These are phyloP conservation scores for Harpalus rufipes DNA, from an alignment of 2,888 invertebrate species.

Conservation along the genomic window DNA sequence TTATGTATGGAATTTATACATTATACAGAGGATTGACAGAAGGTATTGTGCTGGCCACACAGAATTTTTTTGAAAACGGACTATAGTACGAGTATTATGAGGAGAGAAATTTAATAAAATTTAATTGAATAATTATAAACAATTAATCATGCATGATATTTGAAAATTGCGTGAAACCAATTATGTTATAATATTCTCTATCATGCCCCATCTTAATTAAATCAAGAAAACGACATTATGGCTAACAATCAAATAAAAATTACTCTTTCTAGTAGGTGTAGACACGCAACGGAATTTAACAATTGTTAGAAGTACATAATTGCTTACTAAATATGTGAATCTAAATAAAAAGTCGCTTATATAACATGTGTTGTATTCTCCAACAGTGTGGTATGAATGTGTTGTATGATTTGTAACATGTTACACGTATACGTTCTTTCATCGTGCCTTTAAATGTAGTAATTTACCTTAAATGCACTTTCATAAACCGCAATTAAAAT, in stretches of 20 bases:
- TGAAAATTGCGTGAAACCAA: neutral
- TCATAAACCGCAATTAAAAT: conserved; percentile 49
- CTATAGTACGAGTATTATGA: no score
- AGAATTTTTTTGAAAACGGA: no score
- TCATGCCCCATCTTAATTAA: neutral
- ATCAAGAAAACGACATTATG: conserved; percentile 10
- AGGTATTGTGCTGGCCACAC: no score
- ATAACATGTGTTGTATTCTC: conserved; percentile 8
- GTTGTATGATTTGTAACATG: conserved; percentile 36
- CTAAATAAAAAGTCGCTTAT: conserved; percentile 22
- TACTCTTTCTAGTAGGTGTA: conserved; percentile 4
- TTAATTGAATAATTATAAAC: neutral
- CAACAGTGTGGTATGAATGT: neutral
- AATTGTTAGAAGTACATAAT: conserved; percentile 17
- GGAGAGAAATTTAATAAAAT: neutral
- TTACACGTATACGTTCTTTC: conserved; percentile 28
- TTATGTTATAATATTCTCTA: neutral
- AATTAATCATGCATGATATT: conserved; percentile 3
- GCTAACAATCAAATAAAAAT: conserved; percentile 4
- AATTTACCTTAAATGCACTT: conserved; percentile 50
- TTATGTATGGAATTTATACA: no score
- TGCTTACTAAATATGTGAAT: conserved; percentile 31
- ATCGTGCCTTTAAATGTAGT: conserved; percentile 44
- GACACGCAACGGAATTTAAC: conserved; percentile 11
- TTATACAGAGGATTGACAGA: no score